Evolutionary conservation across 2,113 vertebrate species (phyloP), one percentile per base, ranked within the genome.

Genomic region (Nestor notabilis): DNA sequence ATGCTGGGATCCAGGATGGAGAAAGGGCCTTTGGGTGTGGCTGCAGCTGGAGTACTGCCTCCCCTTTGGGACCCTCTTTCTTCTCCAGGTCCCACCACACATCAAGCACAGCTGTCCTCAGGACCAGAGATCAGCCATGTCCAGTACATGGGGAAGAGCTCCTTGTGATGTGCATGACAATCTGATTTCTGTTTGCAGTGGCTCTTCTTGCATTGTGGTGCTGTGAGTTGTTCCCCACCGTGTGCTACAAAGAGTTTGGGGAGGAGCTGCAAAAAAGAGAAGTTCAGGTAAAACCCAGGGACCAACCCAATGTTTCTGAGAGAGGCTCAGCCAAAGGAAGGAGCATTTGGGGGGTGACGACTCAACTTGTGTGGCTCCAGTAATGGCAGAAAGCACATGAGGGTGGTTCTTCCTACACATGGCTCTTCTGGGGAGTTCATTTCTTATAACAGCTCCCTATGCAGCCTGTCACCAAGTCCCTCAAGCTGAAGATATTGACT

Each of bases 381-480:
- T 9, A 66, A 37, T n/a, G 31, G 41, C 47, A 84, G 52, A 60
- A 35, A 65, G 50, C 33, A 29, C n/a, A 6, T 7, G 50, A 47
- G n/a, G 39, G 21, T 61, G 29, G 52, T 43, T 58, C 7, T 31
- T 53, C 65, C 39, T 66, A 11, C 46, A 17, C 58, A 25, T 0
- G 0, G 15, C 12, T 37, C 25, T 49, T 53, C 58, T 43, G 52
- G 23, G 61, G 46, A 80, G 31, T 46, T 79, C 10, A 4, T 53
- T 74, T 49, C 74, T 84, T 4, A 0, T 2, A 41, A 58, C 29
- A 50, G 49, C 78, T 58, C 64, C 50, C 19, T 13, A 3, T 8
- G 13, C 9, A 44, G 70, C 27, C 47, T 20, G 41, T 29, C 2
- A 0, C 39, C 0, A 0, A 33, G 35, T n/a, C 23, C 71, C 37